These are phyloP conservation scores for Kryphioiulus occultus DNA, from an alignment of 2,888 invertebrate species.

Conservation along the genomic window DNA sequence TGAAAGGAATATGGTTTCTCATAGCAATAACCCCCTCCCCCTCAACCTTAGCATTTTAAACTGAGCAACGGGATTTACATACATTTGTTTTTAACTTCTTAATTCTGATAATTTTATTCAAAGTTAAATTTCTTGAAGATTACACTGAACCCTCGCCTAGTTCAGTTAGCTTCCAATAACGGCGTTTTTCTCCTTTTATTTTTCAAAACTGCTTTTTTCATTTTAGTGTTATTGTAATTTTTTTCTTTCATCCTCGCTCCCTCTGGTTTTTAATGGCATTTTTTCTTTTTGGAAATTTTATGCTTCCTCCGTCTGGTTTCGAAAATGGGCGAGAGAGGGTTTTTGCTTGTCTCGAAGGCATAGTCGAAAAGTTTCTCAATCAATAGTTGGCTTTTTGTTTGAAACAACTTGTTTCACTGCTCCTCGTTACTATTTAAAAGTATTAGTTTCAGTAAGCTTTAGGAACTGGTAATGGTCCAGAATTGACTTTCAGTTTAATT, in stretches of 20 bases:
- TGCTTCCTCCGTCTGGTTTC: not conserved
- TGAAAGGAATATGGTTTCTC: not conserved
- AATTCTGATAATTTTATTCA: not conserved
- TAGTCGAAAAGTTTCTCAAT: constrained; percentile 7
- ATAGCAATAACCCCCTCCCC: not conserved
- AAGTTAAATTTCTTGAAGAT: not conserved
- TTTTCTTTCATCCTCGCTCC: constrained; percentile 26
- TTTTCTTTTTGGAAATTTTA: not conserved
- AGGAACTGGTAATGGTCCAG: no score
- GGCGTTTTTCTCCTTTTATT: not conserved
- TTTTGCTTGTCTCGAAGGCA: constrained; percentile 13
- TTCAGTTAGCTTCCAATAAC: not conserved
- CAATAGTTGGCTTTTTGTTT: not conserved
- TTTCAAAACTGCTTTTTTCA: no score
- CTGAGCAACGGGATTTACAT: no score
- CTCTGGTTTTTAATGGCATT: constrained; percentile 10
- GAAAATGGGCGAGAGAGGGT: not conserved
- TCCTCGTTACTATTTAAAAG: no score
- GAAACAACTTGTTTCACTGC: not conserved
- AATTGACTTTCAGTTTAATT: no score
- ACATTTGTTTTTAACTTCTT: not conserved
- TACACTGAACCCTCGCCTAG: not conserved
- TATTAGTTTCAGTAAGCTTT: no score
- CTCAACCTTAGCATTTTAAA: not conserved
- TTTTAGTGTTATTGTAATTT: not conserved